phyloP scores from a whole-genome alignment of 2,797 vertebrate species.

The Lithobates pipiens region DNA sequence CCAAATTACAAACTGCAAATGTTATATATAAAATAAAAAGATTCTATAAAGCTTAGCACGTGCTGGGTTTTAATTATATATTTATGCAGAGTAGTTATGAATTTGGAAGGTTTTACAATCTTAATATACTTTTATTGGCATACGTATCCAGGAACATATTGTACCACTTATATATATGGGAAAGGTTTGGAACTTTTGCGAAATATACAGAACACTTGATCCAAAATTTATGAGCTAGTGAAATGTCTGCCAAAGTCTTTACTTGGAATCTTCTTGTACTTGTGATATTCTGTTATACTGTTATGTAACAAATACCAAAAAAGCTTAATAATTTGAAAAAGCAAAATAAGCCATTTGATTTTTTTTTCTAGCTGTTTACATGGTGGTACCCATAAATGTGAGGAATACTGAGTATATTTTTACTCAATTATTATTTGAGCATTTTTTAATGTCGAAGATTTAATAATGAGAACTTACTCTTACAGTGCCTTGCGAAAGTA shows the following conservation, averaged over 20 bases:
- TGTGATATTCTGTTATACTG: not conserved
- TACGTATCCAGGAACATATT: slow-evolving; percentile 58
- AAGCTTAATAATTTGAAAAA: not conserved
- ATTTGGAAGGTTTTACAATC: slow-evolving; percentile 54
- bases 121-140: slow-evolving; percentile 59
- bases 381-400: too few relatives aligned
- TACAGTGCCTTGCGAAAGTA: too few relatives aligned
- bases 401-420: too few relatives aligned
- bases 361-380: too few relatives aligned
- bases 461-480: too few relatives aligned
- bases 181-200: slow-evolving; percentile 45
- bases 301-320: not conserved
- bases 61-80: slow-evolving; percentile 59
- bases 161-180: slow-evolving; percentile 54
- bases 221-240: slow-evolving; percentile 33
- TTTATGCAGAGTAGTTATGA: slow-evolving; percentile 42
- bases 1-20: slow-evolving; percentile 52
- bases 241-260: slow-evolving; percentile 36
- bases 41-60: slow-evolving; percentile 54
- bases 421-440: too few relatives aligned
- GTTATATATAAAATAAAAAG: slow-evolving; percentile 51
- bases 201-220: slow-evolving; percentile 31
- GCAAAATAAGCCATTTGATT: too few relatives aligned
- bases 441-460: too few relatives aligned
- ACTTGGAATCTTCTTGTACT: slow-evolving; percentile 26